phyloP scores from a whole-genome alignment of 2,888 invertebrate species.

The Podotricha telesiphe region DNA sequence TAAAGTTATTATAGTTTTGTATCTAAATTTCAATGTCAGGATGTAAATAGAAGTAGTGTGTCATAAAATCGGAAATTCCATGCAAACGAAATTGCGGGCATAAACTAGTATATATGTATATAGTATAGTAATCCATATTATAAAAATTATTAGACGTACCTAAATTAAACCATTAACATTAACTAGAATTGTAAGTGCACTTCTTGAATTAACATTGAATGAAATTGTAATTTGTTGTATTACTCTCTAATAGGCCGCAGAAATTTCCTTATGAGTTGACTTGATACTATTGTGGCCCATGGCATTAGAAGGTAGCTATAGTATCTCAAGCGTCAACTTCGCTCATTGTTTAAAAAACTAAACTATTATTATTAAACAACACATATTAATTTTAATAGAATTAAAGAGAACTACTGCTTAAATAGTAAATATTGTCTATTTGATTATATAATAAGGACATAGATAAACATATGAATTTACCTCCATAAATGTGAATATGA shows the following conservation, averaged over 20 bases:
- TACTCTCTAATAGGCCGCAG: conserved; percentile 60
- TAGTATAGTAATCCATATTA: conserved; percentile 49
- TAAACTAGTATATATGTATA: too few species aligned
- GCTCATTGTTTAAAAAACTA: conserved; percentile 65
- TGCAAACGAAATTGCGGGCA: too few species aligned
- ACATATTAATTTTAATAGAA: not conserved
- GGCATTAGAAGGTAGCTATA: conserved; percentile 61
- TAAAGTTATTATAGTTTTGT: too few species aligned
- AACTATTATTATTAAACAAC: conserved; percentile 40
- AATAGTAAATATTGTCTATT: too few species aligned
- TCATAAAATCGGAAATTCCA: too few species aligned
- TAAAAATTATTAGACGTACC: conserved; percentile 70
- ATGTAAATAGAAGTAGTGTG: too few species aligned
- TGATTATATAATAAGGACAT: too few species aligned
- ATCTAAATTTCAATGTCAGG: too few species aligned
- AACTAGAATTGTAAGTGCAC: conserved; percentile 56
- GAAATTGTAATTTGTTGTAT: conserved; percentile 77
- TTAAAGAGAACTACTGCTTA: too few species aligned
- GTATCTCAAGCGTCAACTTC: conserved; percentile 60
- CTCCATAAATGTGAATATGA: not conserved
- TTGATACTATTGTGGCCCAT: conserved; percentile 55
- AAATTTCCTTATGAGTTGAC: conserved; percentile 64
- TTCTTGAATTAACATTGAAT: conserved; percentile 77
- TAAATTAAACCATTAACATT: conserved; percentile 70
- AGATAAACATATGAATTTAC: too few species aligned